These are phyloP conservation scores for Perca fluviatilis DNA, from an alignment of 2,113 vertebrate genomes.

Conservation along the genomic window DNA sequence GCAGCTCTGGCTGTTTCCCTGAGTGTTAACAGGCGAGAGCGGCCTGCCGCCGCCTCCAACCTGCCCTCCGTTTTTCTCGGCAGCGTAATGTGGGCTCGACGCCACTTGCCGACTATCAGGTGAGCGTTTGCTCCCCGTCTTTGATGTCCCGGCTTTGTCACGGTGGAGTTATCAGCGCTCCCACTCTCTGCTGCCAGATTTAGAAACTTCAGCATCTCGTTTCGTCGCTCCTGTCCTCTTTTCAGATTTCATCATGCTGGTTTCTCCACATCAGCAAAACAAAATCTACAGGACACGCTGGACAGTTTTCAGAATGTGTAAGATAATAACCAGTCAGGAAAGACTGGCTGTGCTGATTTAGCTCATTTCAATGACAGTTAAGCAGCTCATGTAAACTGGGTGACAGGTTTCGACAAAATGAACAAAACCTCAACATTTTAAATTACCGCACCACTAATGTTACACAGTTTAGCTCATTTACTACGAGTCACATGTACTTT, in stretches of 20 bases:
- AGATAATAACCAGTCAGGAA: conserved; percentile 6
- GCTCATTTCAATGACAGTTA: conserved; percentile 15
- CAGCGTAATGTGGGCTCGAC: conserved; percentile 15
- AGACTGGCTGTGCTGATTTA: conserved; percentile 28
- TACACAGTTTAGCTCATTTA: conserved; percentile 34
- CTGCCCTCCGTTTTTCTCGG: conserved; percentile 32
- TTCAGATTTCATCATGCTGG: conserved; percentile 18
- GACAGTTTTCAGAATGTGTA: conserved; percentile 6
- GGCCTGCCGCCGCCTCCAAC: conserved; percentile 36
- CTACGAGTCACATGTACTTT: conserved; percentile 15
- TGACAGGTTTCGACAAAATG: conserved; percentile 6
- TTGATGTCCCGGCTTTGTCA: conserved; percentile 60
- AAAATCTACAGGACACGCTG: neutral
- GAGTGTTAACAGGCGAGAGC: conserved; percentile 73
- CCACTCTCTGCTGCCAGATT: conserved; percentile 37
- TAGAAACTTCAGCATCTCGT: conserved; percentile 42
- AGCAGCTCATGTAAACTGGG: neutral
- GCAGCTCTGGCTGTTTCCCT: conserved; percentile 70
- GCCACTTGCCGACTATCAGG: conserved; percentile 41
- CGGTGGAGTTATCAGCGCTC: conserved; percentile 39
- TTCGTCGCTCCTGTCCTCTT: conserved; percentile 4
- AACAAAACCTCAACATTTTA: conserved; percentile 21
- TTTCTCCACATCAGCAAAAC: conserved; percentile 38
- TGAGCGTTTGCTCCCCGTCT: conserved; percentile 38
- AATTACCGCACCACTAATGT: conserved; percentile 29